Conservation (phyloP, 2,888 invertebrate species). For the Cepaea hortensis region DNA sequence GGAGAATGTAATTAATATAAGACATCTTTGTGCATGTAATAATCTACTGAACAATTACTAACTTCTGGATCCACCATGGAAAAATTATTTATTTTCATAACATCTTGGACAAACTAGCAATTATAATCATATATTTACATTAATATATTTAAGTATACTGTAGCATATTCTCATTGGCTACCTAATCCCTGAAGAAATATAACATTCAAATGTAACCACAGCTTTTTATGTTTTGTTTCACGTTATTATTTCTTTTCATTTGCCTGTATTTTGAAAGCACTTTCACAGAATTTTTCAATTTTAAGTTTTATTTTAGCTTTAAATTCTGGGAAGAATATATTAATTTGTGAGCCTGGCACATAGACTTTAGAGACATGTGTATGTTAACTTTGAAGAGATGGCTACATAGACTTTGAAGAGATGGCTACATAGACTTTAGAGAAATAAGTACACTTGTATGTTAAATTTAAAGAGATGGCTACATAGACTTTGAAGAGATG, state of each 20-base stretch:
- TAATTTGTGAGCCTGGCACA: neutral
- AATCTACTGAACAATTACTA: neutral
- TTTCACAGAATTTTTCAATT: neutral
- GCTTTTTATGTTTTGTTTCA: neutral
- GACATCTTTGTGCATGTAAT: neutral
- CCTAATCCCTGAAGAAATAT: neutral
- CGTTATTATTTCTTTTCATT: neutral
- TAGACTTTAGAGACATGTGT: too few relatives aligned
- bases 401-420: too few relatives aligned
- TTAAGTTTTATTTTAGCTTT: neutral
- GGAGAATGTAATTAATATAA: neutral
- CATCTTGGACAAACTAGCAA: neutral
- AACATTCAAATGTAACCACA: neutral
- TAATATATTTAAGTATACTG: neutral
- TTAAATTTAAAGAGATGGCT: too few relatives aligned
- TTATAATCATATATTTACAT: neutral
- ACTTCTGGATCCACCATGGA: neutral
- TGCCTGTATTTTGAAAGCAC: too few relatives aligned
- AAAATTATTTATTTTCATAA: neutral
- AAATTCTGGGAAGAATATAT: neutral
- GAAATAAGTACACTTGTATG: too few relatives aligned
- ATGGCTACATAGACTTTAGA: too few relatives aligned
- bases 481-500: too few relatives aligned
- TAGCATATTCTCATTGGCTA: constrained; percentile 1
- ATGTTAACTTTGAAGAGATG: too few relatives aligned